Evolutionary conservation across 1,140 invertebrate species (phyloP), one percentile per base, ranked within the genome.

Genomic region (Coptotermes formosanus): DNA sequence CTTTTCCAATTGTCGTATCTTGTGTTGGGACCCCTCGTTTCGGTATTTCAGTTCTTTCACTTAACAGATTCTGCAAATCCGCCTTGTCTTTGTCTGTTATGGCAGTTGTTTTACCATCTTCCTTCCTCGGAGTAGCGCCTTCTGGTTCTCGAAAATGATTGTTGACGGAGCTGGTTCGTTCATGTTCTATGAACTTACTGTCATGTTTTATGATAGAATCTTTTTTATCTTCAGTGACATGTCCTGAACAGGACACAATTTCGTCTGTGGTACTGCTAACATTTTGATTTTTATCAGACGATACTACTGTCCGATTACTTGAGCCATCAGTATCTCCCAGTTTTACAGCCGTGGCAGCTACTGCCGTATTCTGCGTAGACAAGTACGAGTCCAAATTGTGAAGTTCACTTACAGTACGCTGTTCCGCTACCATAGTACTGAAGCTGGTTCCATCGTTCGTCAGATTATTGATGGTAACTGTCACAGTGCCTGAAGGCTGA

Each of bases 381-480:
- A 89, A 82, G 87, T 89, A 89, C 9, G 88, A 88, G 84, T 90
- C 89, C 0, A 89, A 69, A 85, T 90, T 89, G 6, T 89, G 84
- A 14, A 89, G 86, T 87, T 91, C 90, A 25, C 85, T 89, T 84
- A 89, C 88, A 82, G 90, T 89, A 75, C 88, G 89, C 82, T 89
- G 89, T 83, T 90, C 88, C 16, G 89, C 89, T 82, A 86, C 30
- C 19, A n/a, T 45, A 55, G 9, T 85, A 38, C 59, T 85, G 32
- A 6, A 19, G 59, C 30, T 81, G 75, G 4, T 69, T n/a, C 25
- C 9, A 75, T 30, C 64, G 6, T 75, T 75, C 9, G n/a, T 30
- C 7, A 75, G 25, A 14, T 30, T 75, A 25, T 30, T 75, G 64
- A 9, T 75, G n/a, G 25, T 30, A 75, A 30, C 64, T 25, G 64